Conservation (phyloP, 2,113 vertebrate genomes). For the Forbesichthys papilliferus region DNA sequence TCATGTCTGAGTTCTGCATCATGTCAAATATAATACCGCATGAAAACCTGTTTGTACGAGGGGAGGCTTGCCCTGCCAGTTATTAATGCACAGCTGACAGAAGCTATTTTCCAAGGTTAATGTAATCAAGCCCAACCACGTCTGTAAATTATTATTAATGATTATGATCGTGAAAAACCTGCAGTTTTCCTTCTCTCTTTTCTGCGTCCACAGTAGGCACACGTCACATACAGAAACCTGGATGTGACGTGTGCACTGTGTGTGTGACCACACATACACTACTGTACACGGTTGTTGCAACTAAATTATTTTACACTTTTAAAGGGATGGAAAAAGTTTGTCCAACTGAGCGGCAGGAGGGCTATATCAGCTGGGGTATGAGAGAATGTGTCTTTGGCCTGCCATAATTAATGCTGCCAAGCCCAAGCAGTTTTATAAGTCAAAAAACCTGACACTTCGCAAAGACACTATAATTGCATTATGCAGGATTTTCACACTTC, state of each 20-base stretch:
- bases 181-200: not conserved
- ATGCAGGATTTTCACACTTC: slow-evolving; percentile 71
- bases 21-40: slow-evolving; percentile 1
- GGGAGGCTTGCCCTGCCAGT: not conserved
- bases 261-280: not conserved
- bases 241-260: not conserved
- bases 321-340: slow-evolving; percentile 23
- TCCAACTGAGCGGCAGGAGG: slow-evolving; percentile 54
- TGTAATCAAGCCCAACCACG: not conserved
- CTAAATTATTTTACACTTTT: slow-evolving; percentile 42
- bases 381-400: slow-evolving; percentile 62
- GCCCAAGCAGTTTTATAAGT: slow-evolving; percentile 73
- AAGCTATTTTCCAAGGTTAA: slow-evolving; percentile 6
- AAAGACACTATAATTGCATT: slow-evolving; percentile 83
- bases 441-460: slow-evolving; percentile 82
- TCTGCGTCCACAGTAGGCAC: not conserved
- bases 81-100: not conserved
- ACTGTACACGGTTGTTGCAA: slow-evolving; percentile 68
- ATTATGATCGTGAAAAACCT: not conserved
- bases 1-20: not conserved
- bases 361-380: slow-evolving; percentile 64
- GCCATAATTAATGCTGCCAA: slow-evolving; percentile 73
- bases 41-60: not conserved
- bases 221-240: slow-evolving; percentile 1
- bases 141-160: not conserved